These are phyloP conservation scores for Poecilia picta DNA, from an alignment of 2,797 vertebrate species.

Conservation along the genomic window DNA sequence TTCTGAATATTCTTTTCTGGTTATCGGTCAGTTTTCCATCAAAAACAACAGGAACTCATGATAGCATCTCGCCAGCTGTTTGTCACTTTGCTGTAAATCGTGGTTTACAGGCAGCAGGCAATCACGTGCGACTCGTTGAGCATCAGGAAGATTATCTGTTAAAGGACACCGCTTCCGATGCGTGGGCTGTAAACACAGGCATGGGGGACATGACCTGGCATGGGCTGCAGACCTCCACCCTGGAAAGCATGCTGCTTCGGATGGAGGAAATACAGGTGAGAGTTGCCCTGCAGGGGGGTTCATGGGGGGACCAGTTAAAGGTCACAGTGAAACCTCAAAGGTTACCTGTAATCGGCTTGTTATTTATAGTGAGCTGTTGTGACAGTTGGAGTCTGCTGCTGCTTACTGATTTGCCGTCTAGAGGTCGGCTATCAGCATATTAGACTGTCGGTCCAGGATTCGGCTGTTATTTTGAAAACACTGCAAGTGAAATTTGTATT, in stretches of 20 bases:
- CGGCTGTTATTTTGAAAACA: background rate
- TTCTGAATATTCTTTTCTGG: background rate
- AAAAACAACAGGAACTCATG: background rate
- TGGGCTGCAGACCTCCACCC: constrained; percentile 65
- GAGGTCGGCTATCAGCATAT: background rate
- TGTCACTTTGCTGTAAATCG: background rate
- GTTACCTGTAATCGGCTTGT: constrained; percentile 37
- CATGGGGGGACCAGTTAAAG: constrained; percentile 18
- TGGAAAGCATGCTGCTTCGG: constrained; percentile 91
- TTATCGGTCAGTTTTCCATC: background rate
- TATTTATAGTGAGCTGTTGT: constrained; percentile 51
- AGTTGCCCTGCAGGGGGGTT: background rate
- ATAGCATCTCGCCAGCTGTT: background rate
- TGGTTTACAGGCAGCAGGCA: constrained; percentile 65
- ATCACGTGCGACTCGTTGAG: constrained; percentile 67
- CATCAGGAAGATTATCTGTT: constrained; percentile 76
- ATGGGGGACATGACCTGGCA: constrained; percentile 49
- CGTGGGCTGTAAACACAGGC: constrained; percentile 61
- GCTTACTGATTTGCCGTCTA: constrained; percentile 24
- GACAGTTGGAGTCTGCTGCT: constrained; percentile 44
- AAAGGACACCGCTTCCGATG: constrained; percentile 71
- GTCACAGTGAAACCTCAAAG: constrained; percentile 44
- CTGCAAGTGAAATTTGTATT: background rate
- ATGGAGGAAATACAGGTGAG: constrained; percentile 98
- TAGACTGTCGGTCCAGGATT: background rate